Percentiles rank a stretch among this genome's conserved stretches.
These are phyloP conservation scores for Vulpes vulpes DNA, from an alignment of 2,113 vertebrate species.

Conservation along the genomic window DNA sequence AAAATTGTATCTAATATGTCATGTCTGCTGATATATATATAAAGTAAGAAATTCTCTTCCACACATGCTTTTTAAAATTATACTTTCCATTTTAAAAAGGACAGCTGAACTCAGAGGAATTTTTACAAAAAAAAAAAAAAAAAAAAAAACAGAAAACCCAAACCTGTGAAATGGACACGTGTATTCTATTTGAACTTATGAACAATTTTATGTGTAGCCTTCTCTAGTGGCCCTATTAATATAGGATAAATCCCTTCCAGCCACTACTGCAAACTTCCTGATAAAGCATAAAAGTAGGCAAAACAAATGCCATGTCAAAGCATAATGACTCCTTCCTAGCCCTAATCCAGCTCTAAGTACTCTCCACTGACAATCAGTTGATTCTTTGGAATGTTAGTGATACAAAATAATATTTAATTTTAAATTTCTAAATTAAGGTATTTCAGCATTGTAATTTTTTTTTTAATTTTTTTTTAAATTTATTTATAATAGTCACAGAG, in stretches of 20 bases:
- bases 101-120: neutral
- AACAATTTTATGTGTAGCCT: neutral
- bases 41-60: neutral
- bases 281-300: neutral
- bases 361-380: neutral
- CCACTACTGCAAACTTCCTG: neutral
- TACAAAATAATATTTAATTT: neutral
- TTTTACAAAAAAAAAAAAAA: conserved; percentile 23
- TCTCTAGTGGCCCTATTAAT: neutral
- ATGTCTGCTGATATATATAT: neutral
- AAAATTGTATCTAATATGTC: no score
- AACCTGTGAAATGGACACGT: neutral
- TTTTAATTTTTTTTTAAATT: no score
- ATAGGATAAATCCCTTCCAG: neutral
- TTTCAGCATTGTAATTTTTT: neutral
- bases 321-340: neutral
- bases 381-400: neutral
- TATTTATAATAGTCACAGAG: no score
- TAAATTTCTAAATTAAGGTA: conserved; percentile 29
- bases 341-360: neutral
- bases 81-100: conserved; percentile 15
- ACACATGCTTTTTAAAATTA: neutral
- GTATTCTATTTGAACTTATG: neutral
- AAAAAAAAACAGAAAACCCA: neutral
- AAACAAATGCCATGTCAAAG: neutral